Evolutionary conservation across 2,888 invertebrate genomes (phyloP).

Genomic region (Pollenia labialis): DNA sequence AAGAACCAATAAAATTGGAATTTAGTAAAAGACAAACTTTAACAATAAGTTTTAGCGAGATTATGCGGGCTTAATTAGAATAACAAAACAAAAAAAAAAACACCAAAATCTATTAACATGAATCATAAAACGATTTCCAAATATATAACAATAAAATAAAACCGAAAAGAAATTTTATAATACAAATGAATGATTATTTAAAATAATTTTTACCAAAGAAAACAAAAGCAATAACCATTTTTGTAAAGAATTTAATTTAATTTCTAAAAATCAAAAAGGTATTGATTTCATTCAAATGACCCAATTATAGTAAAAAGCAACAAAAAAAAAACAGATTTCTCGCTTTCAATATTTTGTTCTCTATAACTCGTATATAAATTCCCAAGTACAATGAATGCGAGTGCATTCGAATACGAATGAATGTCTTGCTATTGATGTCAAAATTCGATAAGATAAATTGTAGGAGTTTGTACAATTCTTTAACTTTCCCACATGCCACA

Average conservation of each 20-base stretch:
- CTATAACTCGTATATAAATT: neutral
- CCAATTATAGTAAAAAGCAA: constrained; percentile 24
- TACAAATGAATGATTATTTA: constrained; percentile 16
- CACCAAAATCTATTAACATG: neutral
- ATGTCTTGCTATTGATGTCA: neutral
- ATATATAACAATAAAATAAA: neutral
- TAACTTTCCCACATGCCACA: constrained; percentile 52
- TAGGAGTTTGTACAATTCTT: neutral
- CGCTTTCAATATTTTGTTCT: constrained; percentile 12
- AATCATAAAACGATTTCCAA: constrained; percentile 29
- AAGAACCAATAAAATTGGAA: constrained; percentile 27
- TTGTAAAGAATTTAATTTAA: constrained; percentile 50
- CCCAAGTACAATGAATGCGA: neutral
- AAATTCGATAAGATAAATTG: constrained; percentile 5
- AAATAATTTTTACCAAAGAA: constrained; percentile 45
- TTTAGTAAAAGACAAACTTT: constrained; percentile 6
- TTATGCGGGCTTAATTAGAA: constrained; percentile 35
- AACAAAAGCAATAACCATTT: neutral
- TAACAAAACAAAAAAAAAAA: neutral
- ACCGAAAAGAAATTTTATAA: constrained; percentile 19
- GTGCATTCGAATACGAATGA: neutral
- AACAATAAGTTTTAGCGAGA: constrained; percentile 29
- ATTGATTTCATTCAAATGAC: constrained; percentile 60
- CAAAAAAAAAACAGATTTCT: neutral
- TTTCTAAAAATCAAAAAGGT: constrained; percentile 21